Evolutionary conservation across 2,888 invertebrate species (phyloP), one percentile per base, ranked within the genome.

Genomic region (Athripsodes cinereus): DNA sequence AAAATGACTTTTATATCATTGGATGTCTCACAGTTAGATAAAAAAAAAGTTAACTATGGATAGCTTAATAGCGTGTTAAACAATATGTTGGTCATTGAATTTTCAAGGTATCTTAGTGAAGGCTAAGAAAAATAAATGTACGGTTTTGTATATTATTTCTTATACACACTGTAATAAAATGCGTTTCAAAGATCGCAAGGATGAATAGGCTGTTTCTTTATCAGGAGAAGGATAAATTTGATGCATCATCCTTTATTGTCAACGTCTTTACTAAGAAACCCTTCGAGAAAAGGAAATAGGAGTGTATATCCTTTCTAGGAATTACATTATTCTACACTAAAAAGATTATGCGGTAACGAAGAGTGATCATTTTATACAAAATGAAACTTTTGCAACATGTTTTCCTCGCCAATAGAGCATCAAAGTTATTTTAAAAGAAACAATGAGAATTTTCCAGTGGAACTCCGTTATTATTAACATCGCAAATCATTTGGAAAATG

Each of bases 231-330:
- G 51, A 60, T 58, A 59, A 61, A 62, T 61, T 62, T 62, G 60
- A 61, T 58, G 62, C 51, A 62, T 62, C 62, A 62, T 62, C 53
- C 62, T 53, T 61, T 62, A 62, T 57, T 62, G 60, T 60, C 60
- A 57, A 57, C 59, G 58, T 48, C 51, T 46, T 34, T 13, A 40
- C 40, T 40, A 40, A 40, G 40, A 16, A 40, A n/a, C 40, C 40
- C 40, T 40, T 40, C 16, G 3, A 13, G 2, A 16, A n/a, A 13
- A 13, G 8, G 16, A 8, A 8, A 13, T 31, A 31, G 8, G 31
- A 31, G 11, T 11, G n/a, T n/a, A n/a, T n/a, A n/a, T n/a, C n/a
- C n/a, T n/a, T n/a, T n/a, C 31, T 8, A 31, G 8, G 31, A 6
- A 31, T 11, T 8, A 31, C 16, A 40, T 8, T 40, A 40, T 40